Evolutionary conservation across 2,113 vertebrate genomes (phyloP).

Genomic region (Datnioides undecimradiatus): DNA sequence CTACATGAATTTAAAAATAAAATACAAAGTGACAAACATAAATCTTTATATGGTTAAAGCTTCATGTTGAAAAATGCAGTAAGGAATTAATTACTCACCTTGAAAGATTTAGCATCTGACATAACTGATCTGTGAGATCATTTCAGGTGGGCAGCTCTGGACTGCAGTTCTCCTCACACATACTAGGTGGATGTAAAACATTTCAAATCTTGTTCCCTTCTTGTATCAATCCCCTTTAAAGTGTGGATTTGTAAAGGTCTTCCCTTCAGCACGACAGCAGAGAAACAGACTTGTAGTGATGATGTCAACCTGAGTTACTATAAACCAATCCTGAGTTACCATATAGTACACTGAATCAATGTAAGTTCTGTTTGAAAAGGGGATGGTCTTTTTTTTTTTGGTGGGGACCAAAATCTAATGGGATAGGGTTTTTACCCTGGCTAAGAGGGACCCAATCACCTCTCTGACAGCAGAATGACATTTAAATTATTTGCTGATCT

Average conservation of each 20-base stretch:
- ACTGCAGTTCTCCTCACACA: too few species aligned
- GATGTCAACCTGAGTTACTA: not conserved
- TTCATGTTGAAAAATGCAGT: too few species aligned
- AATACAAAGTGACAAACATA: too few species aligned
- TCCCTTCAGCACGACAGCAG: not conserved
- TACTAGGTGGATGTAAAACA: too few species aligned
- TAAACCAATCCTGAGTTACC: slow-evolving; percentile 14
- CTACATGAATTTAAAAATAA: too few species aligned
- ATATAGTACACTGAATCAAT: not conserved
- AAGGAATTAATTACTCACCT: too few species aligned
- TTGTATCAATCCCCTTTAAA: too few species aligned
- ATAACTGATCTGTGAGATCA: too few species aligned
- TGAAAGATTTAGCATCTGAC: too few species aligned
- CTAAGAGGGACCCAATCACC: not conserved
- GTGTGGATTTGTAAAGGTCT: not conserved
- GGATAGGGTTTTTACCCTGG: rapidly evolving
- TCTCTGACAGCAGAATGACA: not conserved
- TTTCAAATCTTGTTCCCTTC: too few species aligned
- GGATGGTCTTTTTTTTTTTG: not conserved
- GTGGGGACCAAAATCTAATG: not conserved
- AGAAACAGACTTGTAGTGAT: slow-evolving; percentile 60
- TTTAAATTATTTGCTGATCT: rapidly evolving
- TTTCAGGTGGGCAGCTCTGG: too few species aligned
- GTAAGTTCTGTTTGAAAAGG: not conserved
- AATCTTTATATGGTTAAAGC: too few species aligned